These are phyloP conservation scores for Gymnarchus niloticus DNA, from an alignment of 2,113 vertebrate species.

Conservation along the genomic window DNA sequence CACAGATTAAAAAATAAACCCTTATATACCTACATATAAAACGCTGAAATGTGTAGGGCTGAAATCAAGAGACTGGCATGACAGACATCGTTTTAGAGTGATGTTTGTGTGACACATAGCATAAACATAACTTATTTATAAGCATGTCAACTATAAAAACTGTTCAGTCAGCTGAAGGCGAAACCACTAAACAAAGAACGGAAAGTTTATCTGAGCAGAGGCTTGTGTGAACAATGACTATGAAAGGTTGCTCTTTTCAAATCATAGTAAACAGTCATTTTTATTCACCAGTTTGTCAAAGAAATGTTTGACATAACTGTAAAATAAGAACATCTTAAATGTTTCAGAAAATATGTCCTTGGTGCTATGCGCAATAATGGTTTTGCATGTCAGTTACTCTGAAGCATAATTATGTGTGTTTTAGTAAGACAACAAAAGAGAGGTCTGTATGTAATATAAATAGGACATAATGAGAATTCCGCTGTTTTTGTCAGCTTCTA, in stretches of 20 bases:
- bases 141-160: slow-evolving; percentile 12
- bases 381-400: background rate
- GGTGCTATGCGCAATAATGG: background rate
- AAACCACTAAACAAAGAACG: slow-evolving; percentile 22
- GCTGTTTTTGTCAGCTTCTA: background rate
- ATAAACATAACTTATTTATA: slow-evolving; percentile 21
- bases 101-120: slow-evolving; percentile 28
- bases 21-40: background rate
- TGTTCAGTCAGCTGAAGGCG: slow-evolving; percentile 18
- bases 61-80: background rate
- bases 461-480: background rate
- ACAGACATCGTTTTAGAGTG: slow-evolving; percentile 19
- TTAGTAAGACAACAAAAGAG: background rate
- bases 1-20: background rate
- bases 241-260: background rate
- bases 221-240: background rate
- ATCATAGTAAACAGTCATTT: background rate
- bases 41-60: background rate
- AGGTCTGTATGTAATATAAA: background rate
- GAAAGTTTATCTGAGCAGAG: background rate
- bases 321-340: background rate
- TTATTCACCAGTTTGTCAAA: background rate
- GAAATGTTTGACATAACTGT: background rate
- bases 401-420: background rate
- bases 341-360: background rate